Conservation (phyloP, 1,140 invertebrate genomes). For the Danaus melanippus region DNA sequence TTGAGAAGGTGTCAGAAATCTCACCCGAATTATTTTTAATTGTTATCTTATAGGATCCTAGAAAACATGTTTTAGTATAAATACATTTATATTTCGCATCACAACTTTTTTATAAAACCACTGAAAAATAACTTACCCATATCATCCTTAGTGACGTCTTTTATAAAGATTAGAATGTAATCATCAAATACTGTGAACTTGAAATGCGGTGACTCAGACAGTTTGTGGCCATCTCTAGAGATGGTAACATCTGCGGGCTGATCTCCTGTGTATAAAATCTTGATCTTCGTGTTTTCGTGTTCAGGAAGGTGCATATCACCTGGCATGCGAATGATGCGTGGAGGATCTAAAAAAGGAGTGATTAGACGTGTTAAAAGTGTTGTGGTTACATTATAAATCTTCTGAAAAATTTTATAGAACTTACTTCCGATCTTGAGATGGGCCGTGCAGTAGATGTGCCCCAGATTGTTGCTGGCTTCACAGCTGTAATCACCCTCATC, state of each 20-base stretch:
- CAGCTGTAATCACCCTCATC: slow-evolving; percentile 98
- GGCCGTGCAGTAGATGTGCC: slow-evolving; percentile 88
- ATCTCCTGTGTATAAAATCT: slow-evolving; percentile 93
- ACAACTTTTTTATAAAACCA: not conserved
- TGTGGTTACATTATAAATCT: not conserved
- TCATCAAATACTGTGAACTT: slow-evolving; percentile 97
- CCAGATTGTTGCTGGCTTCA: slow-evolving; percentile 93
- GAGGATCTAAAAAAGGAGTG: slow-evolving; percentile 78
- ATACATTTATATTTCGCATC: not conserved
- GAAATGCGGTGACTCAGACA: slow-evolving; percentile 85
- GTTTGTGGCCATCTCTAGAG: slow-evolving; percentile 83
- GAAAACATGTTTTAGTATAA: slow-evolving; percentile 4
- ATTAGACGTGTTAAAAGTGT: slow-evolving; percentile 6
- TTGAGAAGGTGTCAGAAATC: slow-evolving; percentile 85
- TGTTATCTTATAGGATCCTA: slow-evolving; percentile 83
- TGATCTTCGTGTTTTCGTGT: slow-evolving; percentile 95
- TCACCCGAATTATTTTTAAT: slow-evolving; percentile 94
- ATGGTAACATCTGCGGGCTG: slow-evolving; percentile 91
- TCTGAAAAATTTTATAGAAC: slow-evolving; percentile 35
- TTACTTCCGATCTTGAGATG: slow-evolving; percentile 91
- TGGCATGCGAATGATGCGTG: slow-evolving; percentile 94
- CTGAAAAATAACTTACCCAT: slow-evolving; percentile 74
- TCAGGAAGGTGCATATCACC: slow-evolving; percentile 91
- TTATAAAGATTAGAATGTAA: slow-evolving; percentile 94
- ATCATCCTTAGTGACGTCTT: slow-evolving; percentile 88